Evolutionary conservation across 2,888 invertebrate genomes (phyloP).

Genomic region (Tricholauxania praeusta): DNA sequence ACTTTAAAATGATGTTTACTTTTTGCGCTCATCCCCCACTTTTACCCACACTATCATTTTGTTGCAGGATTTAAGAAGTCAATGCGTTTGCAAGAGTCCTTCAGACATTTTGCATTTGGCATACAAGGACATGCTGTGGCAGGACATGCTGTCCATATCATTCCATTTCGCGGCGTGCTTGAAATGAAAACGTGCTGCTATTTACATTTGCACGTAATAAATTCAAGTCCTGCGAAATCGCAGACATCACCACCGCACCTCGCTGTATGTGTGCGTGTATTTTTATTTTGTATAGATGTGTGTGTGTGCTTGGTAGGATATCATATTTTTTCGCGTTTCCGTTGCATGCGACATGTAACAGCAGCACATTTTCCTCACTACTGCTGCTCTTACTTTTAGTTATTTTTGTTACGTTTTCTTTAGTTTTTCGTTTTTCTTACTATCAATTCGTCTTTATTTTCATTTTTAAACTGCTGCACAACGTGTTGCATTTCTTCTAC

Average conservation of each 20-base stretch:
- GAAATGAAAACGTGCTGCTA: constrained; percentile 58
- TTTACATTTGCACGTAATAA: constrained; percentile 65
- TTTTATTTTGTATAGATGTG: neutral
- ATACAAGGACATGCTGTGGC: constrained; percentile 13
- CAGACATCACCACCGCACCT: neutral
- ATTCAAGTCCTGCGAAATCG: constrained; percentile 46
- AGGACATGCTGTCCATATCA: neutral
- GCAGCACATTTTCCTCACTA: neutral
- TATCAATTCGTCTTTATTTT: neutral
- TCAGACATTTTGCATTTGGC: constrained; percentile 16
- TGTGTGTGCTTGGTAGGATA: constrained; percentile 9
- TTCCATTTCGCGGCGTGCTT: neutral
- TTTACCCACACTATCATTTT: neutral
- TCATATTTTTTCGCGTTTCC: constrained; percentile 20
- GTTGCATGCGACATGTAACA: neutral
- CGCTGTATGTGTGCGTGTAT: neutral
- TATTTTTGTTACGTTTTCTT: constrained; percentile 9
- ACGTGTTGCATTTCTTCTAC: constrained; percentile 59
- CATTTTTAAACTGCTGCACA: constrained; percentile 35
- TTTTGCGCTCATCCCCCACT: neutral
- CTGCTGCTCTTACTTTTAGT: neutral
- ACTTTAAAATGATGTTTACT: too few relatives aligned
- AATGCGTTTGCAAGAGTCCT: neutral
- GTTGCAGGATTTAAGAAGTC: neutral
- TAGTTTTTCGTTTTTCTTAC: neutral